These are phyloP conservation scores for Alcedo quadribrachys DNA, from an alignment of 2,797 vertebrate species.

Conservation along the genomic window DNA sequence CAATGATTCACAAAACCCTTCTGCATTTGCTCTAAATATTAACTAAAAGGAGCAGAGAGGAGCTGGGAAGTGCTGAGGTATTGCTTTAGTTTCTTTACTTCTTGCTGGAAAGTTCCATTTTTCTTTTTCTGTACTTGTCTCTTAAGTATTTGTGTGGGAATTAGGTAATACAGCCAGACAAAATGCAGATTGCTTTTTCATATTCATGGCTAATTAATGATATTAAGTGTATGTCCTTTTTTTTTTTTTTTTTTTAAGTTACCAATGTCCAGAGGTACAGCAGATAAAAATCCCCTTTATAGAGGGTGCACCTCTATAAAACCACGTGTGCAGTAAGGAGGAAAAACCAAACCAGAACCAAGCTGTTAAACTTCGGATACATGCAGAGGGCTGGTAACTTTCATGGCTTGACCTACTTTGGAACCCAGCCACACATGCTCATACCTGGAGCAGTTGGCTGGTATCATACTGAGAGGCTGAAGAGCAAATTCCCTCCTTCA, in stretches of 20 bases:
- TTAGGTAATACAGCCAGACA: background rate
- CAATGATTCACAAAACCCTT: background rate
- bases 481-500: background rate
- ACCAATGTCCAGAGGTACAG: background rate
- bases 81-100: background rate
- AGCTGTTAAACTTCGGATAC: background rate
- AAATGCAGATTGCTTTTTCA: background rate
- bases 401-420: conserved; percentile 39
- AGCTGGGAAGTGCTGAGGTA: background rate
- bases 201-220: background rate
- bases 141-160: background rate
- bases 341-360: background rate
- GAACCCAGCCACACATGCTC: background rate
- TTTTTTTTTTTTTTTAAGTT: background rate
- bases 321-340: background rate
- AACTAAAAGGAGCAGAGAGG: background rate
- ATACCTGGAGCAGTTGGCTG: background rate
- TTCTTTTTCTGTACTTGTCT: background rate
- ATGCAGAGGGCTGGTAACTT: background rate
- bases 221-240: background rate
- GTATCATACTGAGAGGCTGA: background rate
- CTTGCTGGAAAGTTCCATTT: background rate
- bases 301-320: background rate
- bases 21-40: background rate
- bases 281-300: background rate